Evolutionary conservation across 2,797 vertebrate genomes (phyloP).

Genomic region (Distichodus sexfasciatus): DNA sequence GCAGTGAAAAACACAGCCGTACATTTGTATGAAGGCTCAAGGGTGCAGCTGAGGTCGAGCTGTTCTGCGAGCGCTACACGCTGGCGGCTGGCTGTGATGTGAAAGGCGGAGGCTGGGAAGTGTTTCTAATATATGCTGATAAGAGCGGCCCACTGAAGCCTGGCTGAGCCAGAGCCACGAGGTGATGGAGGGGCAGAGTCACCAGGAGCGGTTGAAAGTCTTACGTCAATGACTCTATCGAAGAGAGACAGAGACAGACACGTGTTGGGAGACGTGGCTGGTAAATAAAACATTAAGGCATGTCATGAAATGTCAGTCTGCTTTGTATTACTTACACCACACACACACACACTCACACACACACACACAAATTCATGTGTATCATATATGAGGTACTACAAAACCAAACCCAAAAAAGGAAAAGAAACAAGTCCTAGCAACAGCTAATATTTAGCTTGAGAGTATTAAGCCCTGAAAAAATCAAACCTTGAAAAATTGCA

Average conservation of each 20-base stretch:
- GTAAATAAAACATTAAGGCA: slow-evolving; percentile 33
- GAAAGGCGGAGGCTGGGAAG: not conserved
- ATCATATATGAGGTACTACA: no score
- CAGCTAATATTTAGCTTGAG: no score
- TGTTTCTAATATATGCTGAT: not conserved
- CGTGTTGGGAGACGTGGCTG: slow-evolving; percentile 1
- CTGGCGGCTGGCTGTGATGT: not conserved
- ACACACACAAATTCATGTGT: no score
- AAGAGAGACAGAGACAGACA: not conserved
- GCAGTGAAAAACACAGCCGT: not conserved
- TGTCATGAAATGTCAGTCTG: not conserved
- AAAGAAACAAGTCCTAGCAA: no score
- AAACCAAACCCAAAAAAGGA: no score
- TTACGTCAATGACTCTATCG: no score
- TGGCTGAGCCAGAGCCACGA: not conserved
- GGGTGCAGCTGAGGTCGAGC: not conserved
- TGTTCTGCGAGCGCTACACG: not conserved
- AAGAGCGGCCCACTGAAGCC: not conserved
- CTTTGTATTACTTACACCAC: not conserved
- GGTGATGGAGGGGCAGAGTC: not conserved
- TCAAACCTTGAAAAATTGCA: no score
- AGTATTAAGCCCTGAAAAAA: no score
- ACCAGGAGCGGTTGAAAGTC: not conserved
- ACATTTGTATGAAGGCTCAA: slow-evolving; percentile 4
- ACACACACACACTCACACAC: slow-evolving; percentile 1